These are phyloP conservation scores for Empidonax traillii DNA, from an alignment of 2,113 vertebrate genomes.

Conservation along the genomic window DNA sequence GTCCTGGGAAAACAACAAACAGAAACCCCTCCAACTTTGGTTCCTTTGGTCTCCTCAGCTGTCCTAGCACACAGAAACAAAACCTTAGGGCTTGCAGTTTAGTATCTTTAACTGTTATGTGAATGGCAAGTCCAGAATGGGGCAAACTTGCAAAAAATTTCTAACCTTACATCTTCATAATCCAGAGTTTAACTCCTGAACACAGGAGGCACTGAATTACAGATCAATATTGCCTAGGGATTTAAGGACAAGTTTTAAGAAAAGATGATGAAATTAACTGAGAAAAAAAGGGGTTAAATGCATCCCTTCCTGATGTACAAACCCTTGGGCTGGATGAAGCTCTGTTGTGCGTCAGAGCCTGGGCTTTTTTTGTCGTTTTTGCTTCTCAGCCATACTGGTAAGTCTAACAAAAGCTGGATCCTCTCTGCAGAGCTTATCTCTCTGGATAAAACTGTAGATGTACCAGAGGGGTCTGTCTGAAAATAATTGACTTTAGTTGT, in stretches of 20 bases:
- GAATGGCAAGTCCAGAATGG: neutral
- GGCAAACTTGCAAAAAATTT: neutral
- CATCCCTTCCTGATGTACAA: neutral
- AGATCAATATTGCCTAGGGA: neutral
- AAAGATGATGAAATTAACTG: neutral
- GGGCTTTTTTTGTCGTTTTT: rapidly evolving
- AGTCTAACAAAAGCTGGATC: neutral
- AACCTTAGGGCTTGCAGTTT: neutral
- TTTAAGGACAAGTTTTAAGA: neutral
- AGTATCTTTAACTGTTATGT: neutral
- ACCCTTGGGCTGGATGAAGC: neutral
- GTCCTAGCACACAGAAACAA: neutral
- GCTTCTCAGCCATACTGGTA: rapidly evolving
- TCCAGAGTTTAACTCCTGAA: neutral
- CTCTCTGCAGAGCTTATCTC: neutral
- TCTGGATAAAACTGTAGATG: neutral
- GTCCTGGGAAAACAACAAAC: neutral
- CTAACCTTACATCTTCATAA: rapidly evolving
- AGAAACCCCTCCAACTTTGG: rapidly evolving
- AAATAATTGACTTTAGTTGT: neutral
- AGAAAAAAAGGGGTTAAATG: neutral
- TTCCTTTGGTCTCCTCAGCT: neutral
- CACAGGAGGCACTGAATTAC: no score
- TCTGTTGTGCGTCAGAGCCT: neutral
- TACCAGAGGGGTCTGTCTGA: neutral